A percentile compares a stretch with the other conserved stretches of the same genome.
Conservation (phyloP, 2,113 vertebrate species). For the Uria lomvia region DNA sequence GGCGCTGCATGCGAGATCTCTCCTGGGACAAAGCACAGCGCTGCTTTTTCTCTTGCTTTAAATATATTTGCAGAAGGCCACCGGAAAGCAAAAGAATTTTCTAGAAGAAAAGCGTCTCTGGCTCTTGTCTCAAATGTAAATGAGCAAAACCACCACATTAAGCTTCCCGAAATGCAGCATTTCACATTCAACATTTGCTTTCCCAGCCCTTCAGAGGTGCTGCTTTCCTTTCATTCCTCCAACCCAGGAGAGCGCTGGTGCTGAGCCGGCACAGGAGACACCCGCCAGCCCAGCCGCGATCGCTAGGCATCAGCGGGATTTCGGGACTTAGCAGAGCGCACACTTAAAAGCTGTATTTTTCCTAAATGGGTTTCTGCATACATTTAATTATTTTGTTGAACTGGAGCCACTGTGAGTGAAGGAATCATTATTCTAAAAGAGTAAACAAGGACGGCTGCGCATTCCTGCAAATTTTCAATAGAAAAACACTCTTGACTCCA, state of each 20-base stretch:
- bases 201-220: neutral
- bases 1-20: neutral
- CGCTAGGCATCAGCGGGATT: neutral
- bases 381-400: slow-evolving; percentile 6
- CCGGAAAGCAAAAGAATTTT: neutral
- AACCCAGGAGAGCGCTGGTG: neutral
- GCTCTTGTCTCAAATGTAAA: neutral
- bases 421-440: neutral
- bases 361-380: neutral
- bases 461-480: neutral
- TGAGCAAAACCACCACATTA: neutral
- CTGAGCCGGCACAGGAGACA: neutral
- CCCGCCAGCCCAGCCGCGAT: neutral
- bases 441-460: neutral
- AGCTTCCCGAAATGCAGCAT: neutral
- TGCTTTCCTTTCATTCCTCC: neutral
- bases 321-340: neutral
- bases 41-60: neutral
- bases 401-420: neutral
- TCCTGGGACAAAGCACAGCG: neutral
- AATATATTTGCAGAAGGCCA: neutral
- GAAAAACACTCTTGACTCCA: neutral
- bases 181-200: neutral
- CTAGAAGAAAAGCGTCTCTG: neutral
- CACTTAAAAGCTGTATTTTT: neutral